Base-by-base conservation (phyloP, 2,113 vertebrate genomes). In the Cichladusa arquata region DNA sequence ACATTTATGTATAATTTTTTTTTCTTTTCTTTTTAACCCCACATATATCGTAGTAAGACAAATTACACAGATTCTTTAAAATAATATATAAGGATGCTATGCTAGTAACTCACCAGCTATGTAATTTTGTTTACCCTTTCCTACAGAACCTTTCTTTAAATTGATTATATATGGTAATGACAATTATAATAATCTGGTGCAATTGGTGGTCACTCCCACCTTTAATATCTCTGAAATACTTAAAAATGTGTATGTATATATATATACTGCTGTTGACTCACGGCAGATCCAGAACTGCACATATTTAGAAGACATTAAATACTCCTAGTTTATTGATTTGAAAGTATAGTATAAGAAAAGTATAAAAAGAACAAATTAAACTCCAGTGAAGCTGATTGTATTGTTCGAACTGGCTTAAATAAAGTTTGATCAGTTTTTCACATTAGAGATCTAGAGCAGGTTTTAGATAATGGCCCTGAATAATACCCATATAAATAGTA, bases 41-140 rank as follows among this genome's bases (percentile, higher is more conserved):
- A 62, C 12, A 33, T 29, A 44, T 51, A 34, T 61, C 13, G 0
- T 38, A 56, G 8, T 31, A 47, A 72, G 69, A 1, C 17, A 66
- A 69, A 60, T 31, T 9, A 38, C 15, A 11, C 3, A 56, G 4
- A 53, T 77, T 86, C 12, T 62, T 85, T 26, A 64, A 76, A 88
- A 56, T 54, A 90, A 11, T 12, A 6, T 9, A 48, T 11, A 12
- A 80, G 10, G 22, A 51, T 58, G 4, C 12, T 9, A 51, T 16
- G 7, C 9, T 69, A 19, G 3, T 36, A 64, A 45, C 23, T 76
- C 13, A 17, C 5, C 10, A 42, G 11, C 6, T n/a, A 23, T 0
- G 0, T 48, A 36, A 3, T 42, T 78, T 65, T 62, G 14, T 31
- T 65, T 65, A 20, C 3, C 33, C 5, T 57, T 67, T 83, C 38